These are phyloP conservation scores for Drosophila nr. perissopoda DNA, from an alignment of 2,888 invertebrate species.

Conservation along the genomic window DNA sequence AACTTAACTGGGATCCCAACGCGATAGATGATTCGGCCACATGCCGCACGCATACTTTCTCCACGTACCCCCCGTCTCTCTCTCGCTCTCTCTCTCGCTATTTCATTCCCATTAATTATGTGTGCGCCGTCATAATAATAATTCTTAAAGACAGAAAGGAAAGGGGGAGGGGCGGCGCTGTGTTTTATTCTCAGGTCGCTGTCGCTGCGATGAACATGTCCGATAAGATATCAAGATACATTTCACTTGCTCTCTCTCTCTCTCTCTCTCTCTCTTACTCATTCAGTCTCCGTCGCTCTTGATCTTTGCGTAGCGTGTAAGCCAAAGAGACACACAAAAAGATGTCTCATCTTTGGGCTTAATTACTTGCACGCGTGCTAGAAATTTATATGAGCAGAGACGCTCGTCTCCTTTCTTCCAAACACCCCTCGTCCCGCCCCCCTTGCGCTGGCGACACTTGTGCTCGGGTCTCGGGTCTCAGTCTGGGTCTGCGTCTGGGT, in stretches of 20 bases:
- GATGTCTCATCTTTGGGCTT: constrained; percentile 76
- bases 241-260: constrained; percentile 13
- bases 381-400: constrained; percentile 66
- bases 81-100: neutral
- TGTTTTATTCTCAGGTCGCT: constrained; percentile 34
- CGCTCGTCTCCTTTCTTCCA: constrained; percentile 1
- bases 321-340: constrained; percentile 46
- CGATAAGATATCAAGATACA: constrained; percentile 73
- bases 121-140: constrained; percentile 60
- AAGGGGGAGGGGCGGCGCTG: constrained; percentile 12
- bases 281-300: constrained; percentile 26
- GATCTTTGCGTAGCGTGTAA: constrained; percentile 34
- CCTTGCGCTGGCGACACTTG: constrained; percentile 54
- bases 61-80: constrained; percentile 12
- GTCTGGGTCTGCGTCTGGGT: constrained; percentile 28
- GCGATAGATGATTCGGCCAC: constrained; percentile 19
- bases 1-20: constrained; percentile 51
- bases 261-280: neutral
- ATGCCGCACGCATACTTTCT: constrained; percentile 59
- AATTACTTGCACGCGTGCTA: constrained; percentile 81
- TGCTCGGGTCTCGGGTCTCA: constrained; percentile 23
- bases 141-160: constrained; percentile 41
- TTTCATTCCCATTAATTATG: constrained; percentile 49
- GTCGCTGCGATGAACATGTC: constrained; percentile 62
- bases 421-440: neutral